Evolutionary conservation across 2,113 vertebrate genomes (phyloP).

Genomic region (Neomonachus schauinslandi): DNA sequence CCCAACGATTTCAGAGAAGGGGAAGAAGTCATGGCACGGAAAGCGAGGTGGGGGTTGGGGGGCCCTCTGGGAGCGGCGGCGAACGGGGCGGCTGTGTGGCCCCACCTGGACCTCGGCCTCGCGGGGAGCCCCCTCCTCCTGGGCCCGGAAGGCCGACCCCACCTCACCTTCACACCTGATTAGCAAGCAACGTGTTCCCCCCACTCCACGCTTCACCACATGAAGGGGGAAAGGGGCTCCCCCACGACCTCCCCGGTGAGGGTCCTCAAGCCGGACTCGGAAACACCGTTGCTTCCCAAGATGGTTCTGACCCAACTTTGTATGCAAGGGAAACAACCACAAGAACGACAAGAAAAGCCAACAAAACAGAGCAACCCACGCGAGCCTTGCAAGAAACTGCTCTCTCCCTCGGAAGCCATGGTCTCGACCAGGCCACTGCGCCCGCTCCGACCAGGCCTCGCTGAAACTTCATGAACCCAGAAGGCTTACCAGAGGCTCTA

Average conservation of each 20-base stretch:
- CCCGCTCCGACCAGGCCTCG: constrained; percentile 64
- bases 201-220: background rate
- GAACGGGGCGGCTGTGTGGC: background rate
- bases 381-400: constrained; percentile 77
- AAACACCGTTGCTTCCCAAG: constrained; percentile 67
- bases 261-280: constrained; percentile 20
- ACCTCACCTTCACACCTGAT: background rate
- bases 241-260: background rate
- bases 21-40: background rate
- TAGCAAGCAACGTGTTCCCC: background rate
- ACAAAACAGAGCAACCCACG: constrained; percentile 64
- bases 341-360: constrained; percentile 67
- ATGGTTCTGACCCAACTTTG: constrained; percentile 70
- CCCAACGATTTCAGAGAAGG: background rate
- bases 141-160: background rate
- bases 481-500: constrained; percentile 87
- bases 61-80: background rate
- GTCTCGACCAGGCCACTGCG: constrained; percentile 22
- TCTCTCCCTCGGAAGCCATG: constrained; percentile 56
- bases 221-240: background rate
- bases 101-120: background rate
- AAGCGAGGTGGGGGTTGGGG: background rate
- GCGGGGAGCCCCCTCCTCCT: accelerated
- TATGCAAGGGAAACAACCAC: constrained; percentile 66
- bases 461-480: constrained; percentile 82